These are phyloP conservation scores for Drosophila emarginata DNA, from an alignment of 2,888 invertebrate genomes.

Conservation along the genomic window DNA sequence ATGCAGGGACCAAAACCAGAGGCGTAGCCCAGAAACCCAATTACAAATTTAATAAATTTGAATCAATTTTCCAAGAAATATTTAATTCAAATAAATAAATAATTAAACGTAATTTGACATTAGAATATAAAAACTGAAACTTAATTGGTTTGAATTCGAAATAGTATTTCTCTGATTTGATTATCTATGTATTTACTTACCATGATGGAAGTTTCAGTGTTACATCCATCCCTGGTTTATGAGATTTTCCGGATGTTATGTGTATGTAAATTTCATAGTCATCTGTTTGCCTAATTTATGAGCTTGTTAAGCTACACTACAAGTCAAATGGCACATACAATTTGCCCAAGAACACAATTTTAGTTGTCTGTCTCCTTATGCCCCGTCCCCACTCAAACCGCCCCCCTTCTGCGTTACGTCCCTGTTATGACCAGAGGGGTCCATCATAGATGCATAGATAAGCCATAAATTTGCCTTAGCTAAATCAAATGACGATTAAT, in stretches of 20 bases:
- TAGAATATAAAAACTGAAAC: too few species aligned
- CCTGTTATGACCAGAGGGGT: background rate
- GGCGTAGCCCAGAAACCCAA: too few species aligned
- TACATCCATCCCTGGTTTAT: background rate
- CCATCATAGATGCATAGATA: constrained; percentile 57
- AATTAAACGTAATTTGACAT: too few species aligned
- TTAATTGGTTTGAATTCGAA: too few species aligned
- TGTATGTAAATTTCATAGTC: constrained; percentile 3
- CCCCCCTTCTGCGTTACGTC: background rate
- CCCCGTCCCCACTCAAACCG: too few species aligned
- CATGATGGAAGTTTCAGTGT: background rate
- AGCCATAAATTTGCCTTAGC: constrained; percentile 67
- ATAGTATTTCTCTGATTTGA: too few species aligned
- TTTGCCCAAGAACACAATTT: constrained; percentile 1
- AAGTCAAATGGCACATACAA: background rate
- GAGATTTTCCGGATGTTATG: background rate
- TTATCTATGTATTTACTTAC: too few species aligned
- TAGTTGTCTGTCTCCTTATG: background rate
- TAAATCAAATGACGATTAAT: constrained; percentile 61
- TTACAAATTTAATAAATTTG: too few species aligned
- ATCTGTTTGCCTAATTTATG: constrained; percentile 5
- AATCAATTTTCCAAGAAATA: too few species aligned
- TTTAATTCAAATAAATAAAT: too few species aligned
- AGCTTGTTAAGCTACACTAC: constrained; percentile 1
- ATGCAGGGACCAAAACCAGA: too few species aligned